These are phyloP conservation scores for Nineta flava DNA, from an alignment of 2,888 invertebrate genomes.

Conservation along the genomic window DNA sequence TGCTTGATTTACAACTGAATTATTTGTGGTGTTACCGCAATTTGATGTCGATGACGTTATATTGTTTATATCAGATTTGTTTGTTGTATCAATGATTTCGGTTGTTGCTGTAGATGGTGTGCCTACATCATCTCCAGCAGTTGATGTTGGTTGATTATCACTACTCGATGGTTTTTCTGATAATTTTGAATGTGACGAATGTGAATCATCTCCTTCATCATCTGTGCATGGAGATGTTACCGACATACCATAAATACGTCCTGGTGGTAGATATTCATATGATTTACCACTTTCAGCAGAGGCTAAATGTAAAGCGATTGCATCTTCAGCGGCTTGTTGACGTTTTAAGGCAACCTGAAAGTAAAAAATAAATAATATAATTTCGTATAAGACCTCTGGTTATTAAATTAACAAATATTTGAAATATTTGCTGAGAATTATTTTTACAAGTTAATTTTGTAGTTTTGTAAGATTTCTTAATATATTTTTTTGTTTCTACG, in stretches of 20 bases:
- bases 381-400: no score
- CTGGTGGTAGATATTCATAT: constrained; percentile 63
- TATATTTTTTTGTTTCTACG: no score
- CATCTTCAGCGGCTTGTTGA: constrained; percentile 94
- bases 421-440: neutral
- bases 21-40: constrained; percentile 11
- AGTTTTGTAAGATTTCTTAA: neutral
- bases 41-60: constrained; percentile 5
- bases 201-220: constrained; percentile 3
- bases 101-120: constrained; percentile 5
- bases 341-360: constrained; percentile 81
- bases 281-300: constrained; percentile 65
- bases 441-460: no score
- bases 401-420: neutral
- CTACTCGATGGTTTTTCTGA: neutral
- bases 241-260: constrained; percentile 79
- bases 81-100: constrained; percentile 8
- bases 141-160: constrained; percentile 2
- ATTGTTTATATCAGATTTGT: neutral
- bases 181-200: constrained; percentile 8
- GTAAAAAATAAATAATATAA: constrained; percentile 6
- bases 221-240: constrained; percentile 55
- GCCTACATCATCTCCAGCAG: constrained; percentile 7
- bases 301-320: constrained; percentile 81
- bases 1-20: constrained; percentile 43